Base-by-base conservation (phyloP, 2,113 vertebrate species). In the Tyto alba region DNA sequence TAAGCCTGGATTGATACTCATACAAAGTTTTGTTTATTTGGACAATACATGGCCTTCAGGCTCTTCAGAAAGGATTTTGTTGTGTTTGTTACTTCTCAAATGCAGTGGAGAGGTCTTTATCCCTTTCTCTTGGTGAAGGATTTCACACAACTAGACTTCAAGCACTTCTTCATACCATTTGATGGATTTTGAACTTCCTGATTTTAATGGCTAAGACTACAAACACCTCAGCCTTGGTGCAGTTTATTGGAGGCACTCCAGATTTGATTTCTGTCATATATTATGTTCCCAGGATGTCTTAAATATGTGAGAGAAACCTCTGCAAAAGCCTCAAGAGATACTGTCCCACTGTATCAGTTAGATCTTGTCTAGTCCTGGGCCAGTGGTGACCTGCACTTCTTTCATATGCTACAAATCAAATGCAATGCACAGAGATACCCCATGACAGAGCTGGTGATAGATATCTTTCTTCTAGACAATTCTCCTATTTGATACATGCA, bases 191-290 rank as follows among this genome's bases (percentile, higher is more conserved):
- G 41, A 57, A 9, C 1, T 16, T 76, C 79, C 34, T 68, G 19
- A 41, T 13, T 30, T 40, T 66, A 23, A 66, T 16, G 17, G 16
- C 20, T 53, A 55, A 69, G 25, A 23, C 45, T 4, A 6, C 16
- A 48, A 55, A 62, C 1, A 57, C 4, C 12, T 86, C 14, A 10
- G n/a, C 45, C 11, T 9, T 48, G 2, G 0, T 4, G 7, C 6
- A 59, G 40, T 63, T 53, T 45, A 7, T 53, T 86, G 13, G 50
- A 91, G 25, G 11, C 15, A 29, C 16, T 76, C 41, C 3, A 4
- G 9, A 36, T 72, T 53, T 79, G 13, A 6, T 32, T 86, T 86
- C 36, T 25, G 4, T 56, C 34, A 67, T 11, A 21, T 34, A 53
- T 53, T 38, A 55, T 10, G 4, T 36, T 8, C 38, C 10, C 14